A percentile compares a stretch with the other conserved stretches of the same genome.
These are phyloP conservation scores for Ylistrum balloti DNA, from an alignment of 1,140 invertebrate genomes.

Conservation along the genomic window DNA sequence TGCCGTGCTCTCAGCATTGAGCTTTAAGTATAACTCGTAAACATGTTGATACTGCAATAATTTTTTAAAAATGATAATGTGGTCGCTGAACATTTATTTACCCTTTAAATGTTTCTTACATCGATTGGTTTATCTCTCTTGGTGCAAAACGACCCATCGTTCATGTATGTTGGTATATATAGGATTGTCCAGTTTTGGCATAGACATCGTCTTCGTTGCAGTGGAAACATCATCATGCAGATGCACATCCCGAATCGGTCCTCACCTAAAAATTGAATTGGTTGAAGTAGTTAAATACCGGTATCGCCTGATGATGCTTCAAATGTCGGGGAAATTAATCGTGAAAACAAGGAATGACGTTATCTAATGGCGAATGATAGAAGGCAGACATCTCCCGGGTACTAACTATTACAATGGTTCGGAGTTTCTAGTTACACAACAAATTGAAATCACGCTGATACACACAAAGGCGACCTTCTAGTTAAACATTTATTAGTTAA, in stretches of 20 bases:
- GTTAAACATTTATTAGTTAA: not conserved
- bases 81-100: too few relatives aligned
- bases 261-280: not conserved
- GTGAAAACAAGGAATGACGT: not conserved
- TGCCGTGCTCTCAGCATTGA: too few relatives aligned
- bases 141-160: too few relatives aligned
- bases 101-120: too few relatives aligned
- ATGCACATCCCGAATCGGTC: not conserved
- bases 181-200: too few relatives aligned
- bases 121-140: too few relatives aligned
- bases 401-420: not conserved
- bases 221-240: too few relatives aligned
- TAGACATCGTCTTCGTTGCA: too few relatives aligned
- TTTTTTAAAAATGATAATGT: too few relatives aligned
- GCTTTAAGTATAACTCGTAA: too few relatives aligned
- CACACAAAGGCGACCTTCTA: not conserved
- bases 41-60: too few relatives aligned
- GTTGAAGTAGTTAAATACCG: not conserved
- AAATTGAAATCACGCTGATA: not conserved
- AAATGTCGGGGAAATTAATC: not conserved
- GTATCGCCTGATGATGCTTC: not conserved
- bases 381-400: not conserved
- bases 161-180: too few relatives aligned
- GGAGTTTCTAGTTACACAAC: not conserved
- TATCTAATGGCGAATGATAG: not conserved